Base-by-base conservation (phyloP, 2,797 vertebrate species). In the Pitangus sulphuratus region DNA sequence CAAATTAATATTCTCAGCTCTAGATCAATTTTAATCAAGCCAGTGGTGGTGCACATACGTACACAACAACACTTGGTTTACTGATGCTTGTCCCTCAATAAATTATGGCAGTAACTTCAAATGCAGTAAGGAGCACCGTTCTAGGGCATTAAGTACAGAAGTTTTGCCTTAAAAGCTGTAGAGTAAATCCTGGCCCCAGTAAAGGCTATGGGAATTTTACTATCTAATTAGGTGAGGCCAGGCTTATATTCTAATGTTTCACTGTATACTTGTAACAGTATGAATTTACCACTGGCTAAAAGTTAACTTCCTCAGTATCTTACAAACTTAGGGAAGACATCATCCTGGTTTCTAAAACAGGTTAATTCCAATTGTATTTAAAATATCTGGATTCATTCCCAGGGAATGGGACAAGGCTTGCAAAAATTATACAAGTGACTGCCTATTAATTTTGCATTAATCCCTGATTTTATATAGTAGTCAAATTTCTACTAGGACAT, bases 41-140 rank as follows among this genome's bases (percentile, higher is more conserved):
- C 92, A 95, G 87, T 75, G 45, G 75, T 95, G 66, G 86, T 45
- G 62, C 74, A 96, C 53, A 91, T 24, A 96, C 8, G 61, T 76
- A 87, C 7, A 87, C 93, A 89, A 84, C 13, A 42, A 89, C 89
- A 95, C 64, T 91, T 85, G 95, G 68, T 93, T 97, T 95, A 97
- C 78, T 97, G 95, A 97, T 97, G 96, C 94, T 95, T 97, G 87
- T 92, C 89, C 87, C 90, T 96, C 93, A 87, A 79, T 84, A 93
- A 86, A 94, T 81, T 86, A 60, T 3, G 24, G 50, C 70, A 60
- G 61, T 28, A 87, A 65, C 70, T 82, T 72, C 42, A 87, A 61
- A 56, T 50, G 53, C 85, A 75, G 76, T 87, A 74, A 90, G 56
- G 77, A 95, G 53, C 15, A 76, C 60, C 66, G 77, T 17, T 96